These are phyloP conservation scores for Scomberomorus guttatus DNA, from an alignment of 2,797 vertebrate species.

Conservation along the genomic window DNA sequence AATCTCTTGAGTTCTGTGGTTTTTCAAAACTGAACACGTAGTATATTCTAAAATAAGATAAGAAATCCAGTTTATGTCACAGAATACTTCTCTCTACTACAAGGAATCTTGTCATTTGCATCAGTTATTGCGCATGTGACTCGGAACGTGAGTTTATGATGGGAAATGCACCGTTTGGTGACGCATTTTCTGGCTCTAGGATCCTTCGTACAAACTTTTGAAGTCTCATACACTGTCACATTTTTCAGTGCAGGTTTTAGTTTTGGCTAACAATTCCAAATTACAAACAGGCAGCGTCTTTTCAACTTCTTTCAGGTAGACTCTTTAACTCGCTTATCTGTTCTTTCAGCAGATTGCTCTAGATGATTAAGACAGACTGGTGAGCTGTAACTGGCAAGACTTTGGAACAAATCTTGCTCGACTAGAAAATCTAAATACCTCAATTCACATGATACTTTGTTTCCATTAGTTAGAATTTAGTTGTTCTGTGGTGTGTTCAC, in stretches of 20 bases:
- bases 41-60: not conserved
- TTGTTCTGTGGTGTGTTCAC: no score
- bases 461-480: not conserved
- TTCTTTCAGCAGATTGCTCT: not conserved
- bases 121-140: not conserved
- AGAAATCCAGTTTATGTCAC: not conserved
- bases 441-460: slow-evolving; percentile 4
- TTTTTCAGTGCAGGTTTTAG: not conserved
- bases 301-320: not conserved
- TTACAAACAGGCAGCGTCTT: not conserved
- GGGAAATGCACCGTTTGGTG: not conserved
- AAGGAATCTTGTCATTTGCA: not conserved
- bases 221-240: not conserved
- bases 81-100: not conserved
- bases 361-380: slow-evolving; percentile 10
- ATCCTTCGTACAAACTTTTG: not conserved
- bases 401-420: not conserved
- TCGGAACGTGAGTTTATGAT: not conserved
- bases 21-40: not conserved
- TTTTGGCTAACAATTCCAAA: not conserved
- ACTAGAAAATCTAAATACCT: slow-evolving; percentile 6
- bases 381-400: slow-evolving; percentile 1
- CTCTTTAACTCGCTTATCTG: not conserved
- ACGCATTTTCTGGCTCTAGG: not conserved
- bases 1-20: not conserved